phyloP scores from a whole-genome alignment of 2,888 invertebrate genomes.

The Linyphia triangularis region DNA sequence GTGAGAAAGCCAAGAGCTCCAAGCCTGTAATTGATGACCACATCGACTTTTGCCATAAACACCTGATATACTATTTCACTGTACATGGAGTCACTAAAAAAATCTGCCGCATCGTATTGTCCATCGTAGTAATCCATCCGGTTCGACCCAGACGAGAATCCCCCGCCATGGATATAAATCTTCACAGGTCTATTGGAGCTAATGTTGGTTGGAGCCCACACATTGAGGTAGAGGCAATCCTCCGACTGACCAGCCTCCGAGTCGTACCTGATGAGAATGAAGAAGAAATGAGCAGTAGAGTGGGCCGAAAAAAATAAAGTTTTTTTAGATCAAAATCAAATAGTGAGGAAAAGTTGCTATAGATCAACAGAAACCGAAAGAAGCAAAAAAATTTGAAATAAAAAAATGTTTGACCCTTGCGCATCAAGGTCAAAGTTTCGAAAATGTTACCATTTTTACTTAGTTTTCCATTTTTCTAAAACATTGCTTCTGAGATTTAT shows the following conservation, averaged over 20 bases:
- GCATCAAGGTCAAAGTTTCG: no score
- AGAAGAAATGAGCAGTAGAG: no score
- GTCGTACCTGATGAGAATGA: background rate
- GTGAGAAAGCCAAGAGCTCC: conserved; percentile 80
- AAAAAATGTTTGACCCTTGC: no score
- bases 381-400: no score
- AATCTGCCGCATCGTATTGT: conserved; percentile 81
- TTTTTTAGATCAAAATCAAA: no score
- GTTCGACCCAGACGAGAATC: conserved; percentile 77
- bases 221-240: conserved; percentile 90
- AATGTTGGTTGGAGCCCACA: conserved; percentile 85
- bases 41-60: background rate
- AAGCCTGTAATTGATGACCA: no score
- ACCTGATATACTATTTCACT: conserved; percentile 82
- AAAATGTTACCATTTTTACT: no score
- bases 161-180: conserved; percentile 81
- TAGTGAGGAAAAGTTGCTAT: no score
- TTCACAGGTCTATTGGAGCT: conserved; percentile 84
- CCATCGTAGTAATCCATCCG: conserved; percentile 81
- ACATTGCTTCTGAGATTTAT: no score
- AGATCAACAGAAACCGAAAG: no score
- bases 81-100: conserved; percentile 82
- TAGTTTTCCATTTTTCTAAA: no score
- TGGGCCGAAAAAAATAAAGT: no score
- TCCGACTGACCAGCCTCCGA: conserved; percentile 81